Percentiles rank a stretch among this genome's conserved stretches.
These are phyloP conservation scores for Eledona agricola DNA, from an alignment of 2,888 invertebrate genomes.

Conservation along the genomic window DNA sequence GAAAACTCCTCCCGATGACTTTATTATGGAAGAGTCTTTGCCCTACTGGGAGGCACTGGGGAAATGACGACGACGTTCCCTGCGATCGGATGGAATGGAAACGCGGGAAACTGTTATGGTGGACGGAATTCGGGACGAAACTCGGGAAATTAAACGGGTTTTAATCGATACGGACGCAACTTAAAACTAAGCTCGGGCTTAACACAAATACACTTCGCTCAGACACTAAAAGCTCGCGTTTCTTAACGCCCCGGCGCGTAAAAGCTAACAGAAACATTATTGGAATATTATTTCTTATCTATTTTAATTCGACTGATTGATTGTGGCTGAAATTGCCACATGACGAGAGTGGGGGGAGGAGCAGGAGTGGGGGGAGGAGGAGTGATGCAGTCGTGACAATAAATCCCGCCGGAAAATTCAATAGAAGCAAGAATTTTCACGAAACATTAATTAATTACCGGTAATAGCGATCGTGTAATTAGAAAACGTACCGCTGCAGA, in stretches of 20 bases:
- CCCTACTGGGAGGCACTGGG: constrained; percentile 39
- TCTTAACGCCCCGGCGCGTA: no score
- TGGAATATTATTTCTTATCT: no score
- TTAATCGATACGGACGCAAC: no score
- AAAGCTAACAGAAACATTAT: no score
- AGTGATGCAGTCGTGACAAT: constrained; percentile 26
- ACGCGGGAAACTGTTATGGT: no score
- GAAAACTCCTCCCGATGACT: constrained; percentile 48
- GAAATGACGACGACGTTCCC: constrained; percentile 43
- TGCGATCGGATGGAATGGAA: no score
- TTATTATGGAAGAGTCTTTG: constrained; percentile 44
- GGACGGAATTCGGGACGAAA: neutral
- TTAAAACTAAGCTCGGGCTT: no score
- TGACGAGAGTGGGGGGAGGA: constrained; percentile 3
- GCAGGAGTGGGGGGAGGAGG: no score
- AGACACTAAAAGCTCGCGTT: no score
- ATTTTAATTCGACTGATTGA: no score
- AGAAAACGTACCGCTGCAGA: constrained; percentile 44
- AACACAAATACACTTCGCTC: no score
- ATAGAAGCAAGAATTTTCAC: constrained; percentile 46
- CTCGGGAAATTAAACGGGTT: no score
- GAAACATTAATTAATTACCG: constrained; percentile 47
- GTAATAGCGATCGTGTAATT: constrained; percentile 43
- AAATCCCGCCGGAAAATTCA: constrained; percentile 37
- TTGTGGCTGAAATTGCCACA: constrained; percentile 37